Conservation (phyloP, 1,140 invertebrate species). For the Paralvinella palmiformis region DNA sequence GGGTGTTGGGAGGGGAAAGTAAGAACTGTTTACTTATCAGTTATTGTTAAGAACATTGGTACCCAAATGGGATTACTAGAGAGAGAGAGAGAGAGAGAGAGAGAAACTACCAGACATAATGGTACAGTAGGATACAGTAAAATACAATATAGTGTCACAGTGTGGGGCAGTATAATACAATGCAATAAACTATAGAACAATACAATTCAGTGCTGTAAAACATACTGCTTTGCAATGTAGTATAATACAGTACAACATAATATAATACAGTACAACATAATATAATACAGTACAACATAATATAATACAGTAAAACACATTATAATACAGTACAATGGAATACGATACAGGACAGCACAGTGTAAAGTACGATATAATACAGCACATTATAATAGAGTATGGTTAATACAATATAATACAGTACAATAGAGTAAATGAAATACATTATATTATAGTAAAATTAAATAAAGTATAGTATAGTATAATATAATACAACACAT, state of each 20-base stretch:
- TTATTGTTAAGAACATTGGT: no score
- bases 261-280: background rate
- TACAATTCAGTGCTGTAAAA: background rate
- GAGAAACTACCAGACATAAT: background rate
- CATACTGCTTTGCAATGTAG: background rate
- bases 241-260: background rate
- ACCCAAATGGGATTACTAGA: background rate
- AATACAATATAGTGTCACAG: background rate
- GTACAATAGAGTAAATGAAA: background rate
- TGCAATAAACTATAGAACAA: background rate
- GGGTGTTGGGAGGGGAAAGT: background rate
- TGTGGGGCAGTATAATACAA: constrained; percentile 1
- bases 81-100: background rate
- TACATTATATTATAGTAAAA: background rate
- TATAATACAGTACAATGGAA: background rate
- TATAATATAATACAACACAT: background rate
- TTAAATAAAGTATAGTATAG: background rate
- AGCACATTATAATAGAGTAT: background rate
- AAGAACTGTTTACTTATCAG: background rate
- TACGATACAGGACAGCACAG: background rate
- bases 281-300: background rate
- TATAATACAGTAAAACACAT: background rate
- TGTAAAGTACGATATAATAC: background rate
- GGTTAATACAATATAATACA: background rate
- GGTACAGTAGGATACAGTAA: background rate